phyloP scores from a whole-genome alignment of 2,888 invertebrate species.

The Meta bourneti region DNA sequence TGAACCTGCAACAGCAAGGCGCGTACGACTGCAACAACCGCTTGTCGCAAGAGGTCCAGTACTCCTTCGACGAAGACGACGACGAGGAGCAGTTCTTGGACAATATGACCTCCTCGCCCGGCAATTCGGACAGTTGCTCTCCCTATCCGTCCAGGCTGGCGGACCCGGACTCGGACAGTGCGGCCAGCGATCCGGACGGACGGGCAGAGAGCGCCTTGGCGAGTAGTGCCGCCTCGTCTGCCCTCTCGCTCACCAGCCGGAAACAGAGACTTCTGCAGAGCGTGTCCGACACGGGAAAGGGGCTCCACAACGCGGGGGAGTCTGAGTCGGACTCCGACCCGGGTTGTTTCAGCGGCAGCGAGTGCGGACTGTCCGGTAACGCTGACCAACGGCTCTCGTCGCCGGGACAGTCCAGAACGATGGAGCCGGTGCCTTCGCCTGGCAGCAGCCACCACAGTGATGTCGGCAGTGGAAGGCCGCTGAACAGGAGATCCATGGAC shows the following conservation, averaged over 20 bases:
- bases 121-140: conserved; percentile 64
- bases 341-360: conserved; percentile 69
- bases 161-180: conserved; percentile 64
- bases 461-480: conserved; percentile 18
- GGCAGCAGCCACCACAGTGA: conserved; percentile 54
- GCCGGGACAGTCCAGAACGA: conserved; percentile 40
- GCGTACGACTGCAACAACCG: not conserved
- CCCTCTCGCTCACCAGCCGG: conserved; percentile 78
- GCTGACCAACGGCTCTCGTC: conserved; percentile 38
- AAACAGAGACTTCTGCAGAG: conserved; percentile 80
- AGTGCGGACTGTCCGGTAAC: conserved; percentile 38
- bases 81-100: conserved; percentile 67
- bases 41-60: conserved; percentile 9
- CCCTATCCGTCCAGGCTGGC: conserved; percentile 48
- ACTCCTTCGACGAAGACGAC: conserved; percentile 65
- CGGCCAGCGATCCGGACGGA: conserved; percentile 42
- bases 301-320: conserved; percentile 78
- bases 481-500: conserved; percentile 86
- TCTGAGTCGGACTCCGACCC: conserved; percentile 78
- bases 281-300: conserved; percentile 70
- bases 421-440: conserved; percentile 42
- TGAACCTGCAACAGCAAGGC: conserved; percentile 39
- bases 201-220: conserved; percentile 20
- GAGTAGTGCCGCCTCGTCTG: conserved; percentile 48
- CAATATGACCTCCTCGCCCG: conserved; percentile 70